phyloP scores from a whole-genome alignment of 2,797 vertebrate species.

The Vultur gryphus region DNA sequence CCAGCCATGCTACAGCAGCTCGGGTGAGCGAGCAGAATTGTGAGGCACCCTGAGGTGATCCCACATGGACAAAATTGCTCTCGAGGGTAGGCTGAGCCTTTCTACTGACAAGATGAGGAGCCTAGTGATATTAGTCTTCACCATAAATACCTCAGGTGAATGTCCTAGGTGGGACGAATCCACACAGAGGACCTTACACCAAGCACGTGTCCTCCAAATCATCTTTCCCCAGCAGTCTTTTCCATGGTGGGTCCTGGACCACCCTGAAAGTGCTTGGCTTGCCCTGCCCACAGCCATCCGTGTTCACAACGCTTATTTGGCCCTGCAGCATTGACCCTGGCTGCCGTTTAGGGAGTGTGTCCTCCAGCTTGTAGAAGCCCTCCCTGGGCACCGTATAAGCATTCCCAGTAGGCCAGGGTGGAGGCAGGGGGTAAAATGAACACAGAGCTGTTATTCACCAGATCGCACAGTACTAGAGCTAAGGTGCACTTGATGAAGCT shows the following conservation, averaged over 20 bases:
- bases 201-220: not conserved
- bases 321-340: not conserved
- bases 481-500: not conserved
- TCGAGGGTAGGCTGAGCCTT: not conserved
- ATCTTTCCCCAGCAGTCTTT: not conserved
- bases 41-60: not conserved
- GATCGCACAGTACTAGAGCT: not conserved
- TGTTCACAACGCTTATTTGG: not conserved
- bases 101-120: not conserved
- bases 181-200: accelerated
- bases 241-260: not conserved
- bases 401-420: not conserved
- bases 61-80: not conserved
- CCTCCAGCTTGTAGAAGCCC: not conserved
- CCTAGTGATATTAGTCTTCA: not conserved
- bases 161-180: not conserved
- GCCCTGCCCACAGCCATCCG: not conserved
- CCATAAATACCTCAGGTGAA: not conserved
- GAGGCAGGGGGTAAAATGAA: not conserved
- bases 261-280: not conserved
- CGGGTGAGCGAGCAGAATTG: not conserved
- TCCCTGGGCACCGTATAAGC: accelerated
- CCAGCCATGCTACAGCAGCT: not conserved
- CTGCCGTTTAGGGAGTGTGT: not conserved
- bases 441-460: not conserved